Conservation (phyloP, 2,113 vertebrate genomes). For the Erpornis zantholeuca region DNA sequence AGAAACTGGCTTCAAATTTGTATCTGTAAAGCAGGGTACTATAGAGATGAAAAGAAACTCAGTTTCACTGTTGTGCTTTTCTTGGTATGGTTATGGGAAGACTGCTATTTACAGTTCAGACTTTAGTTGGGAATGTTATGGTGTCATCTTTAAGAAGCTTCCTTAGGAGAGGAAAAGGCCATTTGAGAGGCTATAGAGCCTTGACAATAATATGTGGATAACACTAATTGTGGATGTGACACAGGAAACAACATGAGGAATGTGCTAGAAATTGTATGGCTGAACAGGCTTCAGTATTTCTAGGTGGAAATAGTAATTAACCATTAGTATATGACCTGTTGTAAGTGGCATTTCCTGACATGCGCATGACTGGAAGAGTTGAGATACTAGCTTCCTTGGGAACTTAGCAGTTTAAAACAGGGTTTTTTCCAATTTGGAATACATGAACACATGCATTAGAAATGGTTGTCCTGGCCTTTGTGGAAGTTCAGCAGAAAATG, state of each 20-base stretch:
- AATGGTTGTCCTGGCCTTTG: neutral
- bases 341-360: conserved; percentile 16
- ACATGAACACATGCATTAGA: neutral
- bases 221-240: neutral
- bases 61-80: neutral
- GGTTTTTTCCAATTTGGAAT: neutral
- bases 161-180: neutral
- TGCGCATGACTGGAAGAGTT: neutral
- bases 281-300: neutral
- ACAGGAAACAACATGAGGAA: neutral
- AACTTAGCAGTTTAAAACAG: neutral
- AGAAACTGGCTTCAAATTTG: neutral
- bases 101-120: neutral
- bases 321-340: neutral
- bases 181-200: neutral
- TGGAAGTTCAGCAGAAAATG: neutral
- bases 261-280: neutral
- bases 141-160: neutral
- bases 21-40: neutral
- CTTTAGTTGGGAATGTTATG: neutral
- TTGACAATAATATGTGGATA: neutral
- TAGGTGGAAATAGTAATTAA: neutral
- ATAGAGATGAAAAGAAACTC: neutral
- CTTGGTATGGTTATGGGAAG: neutral
- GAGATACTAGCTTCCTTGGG: neutral